Evolutionary conservation across 2,113 vertebrate species (phyloP), one percentile per base, ranked within the genome.

Genomic region (Oceanodroma tethys): DNA sequence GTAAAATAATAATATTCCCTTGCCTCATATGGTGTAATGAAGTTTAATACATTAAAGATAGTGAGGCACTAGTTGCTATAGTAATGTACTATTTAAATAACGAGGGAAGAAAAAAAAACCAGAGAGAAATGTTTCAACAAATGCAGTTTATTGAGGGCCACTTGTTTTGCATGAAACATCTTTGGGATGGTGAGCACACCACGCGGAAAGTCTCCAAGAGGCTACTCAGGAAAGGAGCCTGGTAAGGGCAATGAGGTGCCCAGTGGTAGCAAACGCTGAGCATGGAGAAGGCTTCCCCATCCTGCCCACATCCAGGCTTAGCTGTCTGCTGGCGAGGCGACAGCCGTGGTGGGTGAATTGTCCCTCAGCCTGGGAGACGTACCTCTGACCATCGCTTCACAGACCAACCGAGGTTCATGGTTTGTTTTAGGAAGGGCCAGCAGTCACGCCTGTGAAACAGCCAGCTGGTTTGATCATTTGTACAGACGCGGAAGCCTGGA

Each of bases 71-170:
- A 95, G 95, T 96, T 96, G 96, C 96, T 96, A 96, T 97, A 95
- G 96, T 96, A 97, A 97, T 95, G 70, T 27, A 73, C 93, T 95
- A 96, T 96, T 94, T 93, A 96, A 96, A 96, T 96, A 93, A 92
- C 84, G 79, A 72, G 58, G 43, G 15, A 3, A 4, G n/a, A 36
- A 91, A 85, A 89, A 40, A 63, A n/a, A 3, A 1, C 12, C 16
- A 42, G n/a, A 58, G 16, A 48, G 40, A 89, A 94, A 30, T 27
- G 16, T 91, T 95, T 80, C 78, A 90, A 87, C 43, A 93, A 94
- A 80, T n/a, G 34, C 13, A 48, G 38, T 65, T 93, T 95, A 45
- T 80, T 48, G 62, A 85, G 23, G 58, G 59, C 45, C 76, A 17
- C 70, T 91, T 72, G n/a, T 65, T 94, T 72, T 58, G 10, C 70